Evolutionary conservation across 2,888 invertebrate genomes (phyloP).

Genomic region (Nephrocerus scutellatus): DNA sequence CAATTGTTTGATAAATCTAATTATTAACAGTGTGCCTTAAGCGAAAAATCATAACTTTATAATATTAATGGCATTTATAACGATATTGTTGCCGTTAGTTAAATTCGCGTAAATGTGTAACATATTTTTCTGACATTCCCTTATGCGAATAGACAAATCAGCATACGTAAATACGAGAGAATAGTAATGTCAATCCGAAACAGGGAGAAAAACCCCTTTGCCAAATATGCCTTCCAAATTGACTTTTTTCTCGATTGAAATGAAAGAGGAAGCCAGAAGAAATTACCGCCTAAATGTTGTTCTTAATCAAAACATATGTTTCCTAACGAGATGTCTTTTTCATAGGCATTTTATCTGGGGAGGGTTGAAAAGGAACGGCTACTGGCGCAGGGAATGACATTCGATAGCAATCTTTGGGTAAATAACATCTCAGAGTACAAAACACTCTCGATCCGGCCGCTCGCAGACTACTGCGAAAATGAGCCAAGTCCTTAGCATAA

Average conservation of each 20-base stretch:
- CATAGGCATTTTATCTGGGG: conserved; percentile 20
- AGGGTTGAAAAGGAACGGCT: conserved; percentile 10
- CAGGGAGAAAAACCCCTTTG: conserved; percentile 29
- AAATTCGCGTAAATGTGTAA: conserved; percentile 35
- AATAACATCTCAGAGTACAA: conserved; percentile 23
- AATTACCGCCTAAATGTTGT: no score
- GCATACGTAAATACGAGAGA: conserved; percentile 7
- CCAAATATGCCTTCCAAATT: conserved; percentile 12
- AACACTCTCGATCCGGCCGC: conserved; percentile 5
- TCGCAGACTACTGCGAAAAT: conserved; percentile 9
- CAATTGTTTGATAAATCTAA: no score
- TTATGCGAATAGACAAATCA: conserved; percentile 28
- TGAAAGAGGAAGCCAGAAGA: no score
- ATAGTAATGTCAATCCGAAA: conserved; percentile 12
- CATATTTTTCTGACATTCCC: conserved; percentile 41
- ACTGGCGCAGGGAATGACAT: conserved; percentile 17
- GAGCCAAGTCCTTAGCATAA: conserved; percentile 22
- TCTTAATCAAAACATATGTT: conserved; percentile 39
- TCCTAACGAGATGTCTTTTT: conserved; percentile 42
- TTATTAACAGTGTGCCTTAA: no score
- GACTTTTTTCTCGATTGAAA: no score
- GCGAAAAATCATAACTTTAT: no score
- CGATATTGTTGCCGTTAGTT: no score
- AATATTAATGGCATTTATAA: no score
- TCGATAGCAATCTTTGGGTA: conserved; percentile 29